A percentile compares a stretch with the other conserved stretches of the same genome.
phyloP scores from a whole-genome alignment of 2,888 invertebrate species.

The Linyphia triangularis region DNA sequence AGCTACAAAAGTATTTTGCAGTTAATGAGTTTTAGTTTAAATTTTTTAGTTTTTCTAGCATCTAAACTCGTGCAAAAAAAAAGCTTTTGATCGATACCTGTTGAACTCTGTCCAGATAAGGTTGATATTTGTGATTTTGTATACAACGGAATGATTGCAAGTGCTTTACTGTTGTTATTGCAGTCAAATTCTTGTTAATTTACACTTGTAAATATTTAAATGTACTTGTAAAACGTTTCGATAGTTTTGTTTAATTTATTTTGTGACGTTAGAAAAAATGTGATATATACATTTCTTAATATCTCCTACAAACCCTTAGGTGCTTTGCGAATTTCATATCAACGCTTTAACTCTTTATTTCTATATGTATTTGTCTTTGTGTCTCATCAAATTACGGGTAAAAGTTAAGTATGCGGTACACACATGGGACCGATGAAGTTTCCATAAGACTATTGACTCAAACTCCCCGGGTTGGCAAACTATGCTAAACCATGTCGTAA shows the following conservation, averaged over 20 bases:
- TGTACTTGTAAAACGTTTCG: neutral
- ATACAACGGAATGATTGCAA: neutral
- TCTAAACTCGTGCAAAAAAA: neutral
- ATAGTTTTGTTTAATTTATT: slow-evolving; percentile 28
- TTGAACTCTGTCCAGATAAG: neutral
- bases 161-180: slow-evolving; percentile 39
- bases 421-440: too few species aligned
- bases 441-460: too few species aligned
- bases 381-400: too few species aligned
- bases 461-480: too few species aligned
- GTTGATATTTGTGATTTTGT: slow-evolving; percentile 4
- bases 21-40: neutral
- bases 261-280: slow-evolving; percentile 17
- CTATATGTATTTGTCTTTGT: too few species aligned
- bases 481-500: too few species aligned
- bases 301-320: slow-evolving; percentile 16
- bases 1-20: too few species aligned
- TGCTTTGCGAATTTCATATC: slow-evolving; percentile 27
- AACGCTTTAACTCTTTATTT: neutral
- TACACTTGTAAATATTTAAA: slow-evolving; percentile 33
- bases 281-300: slow-evolving; percentile 47
- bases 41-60: neutral
- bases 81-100: neutral
- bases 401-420: too few species aligned
- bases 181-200: slow-evolving; percentile 16